Evolutionary conservation across 2,797 vertebrate species (phyloP), one percentile per base, ranked within the genome.

Genomic region (Dromococcyx pavoninus): DNA sequence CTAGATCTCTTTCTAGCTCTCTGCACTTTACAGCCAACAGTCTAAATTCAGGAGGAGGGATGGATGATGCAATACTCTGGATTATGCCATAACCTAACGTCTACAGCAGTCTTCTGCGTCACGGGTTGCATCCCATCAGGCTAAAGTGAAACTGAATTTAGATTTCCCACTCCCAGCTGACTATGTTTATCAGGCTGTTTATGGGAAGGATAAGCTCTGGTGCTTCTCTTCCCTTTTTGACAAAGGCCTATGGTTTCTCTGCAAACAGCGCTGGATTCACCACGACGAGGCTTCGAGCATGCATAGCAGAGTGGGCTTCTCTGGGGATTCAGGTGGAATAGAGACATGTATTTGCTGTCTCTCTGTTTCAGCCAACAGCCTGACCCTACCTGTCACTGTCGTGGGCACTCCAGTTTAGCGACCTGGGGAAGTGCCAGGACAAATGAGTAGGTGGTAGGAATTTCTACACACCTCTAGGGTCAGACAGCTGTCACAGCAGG

Each of bases 201-300:
- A 54, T 2, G 17, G 21, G 35, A 76, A 89, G 17, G 9, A 66
- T 35, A 67, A 48, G 18, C 24, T 62, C 32, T 62, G 48, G 24
- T 76, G 35, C 27, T 93, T 82, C 64, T 73, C 21, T 46, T 79
- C 24, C 54, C 18, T 7, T 78, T 75, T 67, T 7, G 66, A 71
- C 24, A 81, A 62, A 67, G 92, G 12, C 43, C 69, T 78, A 37
- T 27, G 32, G 5, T 64, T 90, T 89, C 48, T 46, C 72, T 77
- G 27, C 51, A 65, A 70, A 43, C 46, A 51, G 11, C 3, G 3
- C 67, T 32, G 28, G 27, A 69, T 27, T 73, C n/a, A 19, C 18
- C 1, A 3, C 46, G 44, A 35, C 1, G 2, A 84, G 50, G 58
- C 41, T 74, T 39, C 0, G 1, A 71, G 57, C 1, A 0, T 56